These are phyloP conservation scores for Serilophus lunatus DNA, from an alignment of 2,113 vertebrate species.

Conservation along the genomic window DNA sequence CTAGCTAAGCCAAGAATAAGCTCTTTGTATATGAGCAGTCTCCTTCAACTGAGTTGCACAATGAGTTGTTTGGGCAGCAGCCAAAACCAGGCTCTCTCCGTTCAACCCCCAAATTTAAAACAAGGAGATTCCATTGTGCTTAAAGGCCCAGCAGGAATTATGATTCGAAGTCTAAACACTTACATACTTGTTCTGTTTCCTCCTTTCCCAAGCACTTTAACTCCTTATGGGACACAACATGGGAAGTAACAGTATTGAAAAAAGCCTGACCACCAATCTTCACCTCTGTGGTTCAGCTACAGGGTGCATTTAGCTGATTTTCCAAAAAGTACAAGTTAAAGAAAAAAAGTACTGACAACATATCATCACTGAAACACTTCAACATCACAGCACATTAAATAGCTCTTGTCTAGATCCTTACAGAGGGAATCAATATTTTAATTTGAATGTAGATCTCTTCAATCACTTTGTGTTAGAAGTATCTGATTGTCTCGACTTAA, in stretches of 20 bases:
- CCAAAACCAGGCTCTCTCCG: constrained; percentile 66
- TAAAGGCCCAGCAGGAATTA: constrained; percentile 60
- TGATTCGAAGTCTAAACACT: constrained; percentile 62
- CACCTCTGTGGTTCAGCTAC: not conserved
- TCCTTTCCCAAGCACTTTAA: constrained; percentile 46
- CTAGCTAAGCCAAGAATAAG: constrained; percentile 73
- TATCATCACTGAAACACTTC: not conserved
- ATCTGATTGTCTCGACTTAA: not conserved
- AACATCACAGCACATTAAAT: not conserved
- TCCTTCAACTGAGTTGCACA: constrained; percentile 67
- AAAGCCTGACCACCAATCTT: not conserved
- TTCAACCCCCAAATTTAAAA: constrained; percentile 70
- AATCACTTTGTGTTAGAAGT: not conserved
- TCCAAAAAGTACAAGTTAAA: not conserved
- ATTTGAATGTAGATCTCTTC: not conserved
- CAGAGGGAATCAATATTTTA: not conserved
- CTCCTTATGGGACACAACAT: constrained; percentile 7
- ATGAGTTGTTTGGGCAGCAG: constrained; percentile 69
- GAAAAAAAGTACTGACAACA: not conserved
- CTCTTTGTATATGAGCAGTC: constrained; percentile 69
- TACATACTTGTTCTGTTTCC: constrained; percentile 57
- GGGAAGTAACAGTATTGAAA: not conserved
- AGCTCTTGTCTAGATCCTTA: not conserved
- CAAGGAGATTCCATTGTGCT: constrained; percentile 70
- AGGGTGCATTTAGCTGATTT: not conserved